Conservation (phyloP, 2,113 vertebrate genomes). For the Sylvilagus bachmani region DNA sequence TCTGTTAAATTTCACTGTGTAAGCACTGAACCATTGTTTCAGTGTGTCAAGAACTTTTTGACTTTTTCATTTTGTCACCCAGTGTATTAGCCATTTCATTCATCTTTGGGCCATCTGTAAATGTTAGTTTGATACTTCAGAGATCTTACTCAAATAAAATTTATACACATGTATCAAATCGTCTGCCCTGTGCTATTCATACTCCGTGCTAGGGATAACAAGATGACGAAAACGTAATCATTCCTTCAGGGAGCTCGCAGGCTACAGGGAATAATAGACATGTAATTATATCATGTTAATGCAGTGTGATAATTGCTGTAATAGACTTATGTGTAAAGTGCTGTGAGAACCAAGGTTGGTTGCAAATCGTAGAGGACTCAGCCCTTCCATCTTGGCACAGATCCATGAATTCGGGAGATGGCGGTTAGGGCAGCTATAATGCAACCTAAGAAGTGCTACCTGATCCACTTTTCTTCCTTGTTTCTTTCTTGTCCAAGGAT, state of each 20-base stretch:
- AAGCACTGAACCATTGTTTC: constrained; percentile 36
- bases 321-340: constrained; percentile 51
- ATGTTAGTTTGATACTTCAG: constrained; percentile 53
- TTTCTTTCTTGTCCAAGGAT: constrained; percentile 32
- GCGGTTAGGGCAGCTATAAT: constrained; percentile 15
- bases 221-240: constrained; percentile 13
- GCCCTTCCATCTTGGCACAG: constrained; percentile 27
- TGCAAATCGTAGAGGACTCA: constrained; percentile 2
- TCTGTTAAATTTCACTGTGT: constrained; percentile 56
- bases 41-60: constrained; percentile 47
- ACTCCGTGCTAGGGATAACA: neutral
- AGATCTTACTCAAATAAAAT: constrained; percentile 57
- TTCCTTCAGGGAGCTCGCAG: constrained; percentile 53
- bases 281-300: constrained; percentile 64
- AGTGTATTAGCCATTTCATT: constrained; percentile 24
- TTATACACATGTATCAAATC: constrained; percentile 14
- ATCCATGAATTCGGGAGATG: neutral
- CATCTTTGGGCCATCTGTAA: constrained; percentile 36
- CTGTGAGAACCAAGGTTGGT: constrained; percentile 49
- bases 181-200: constrained; percentile 7
- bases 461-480: neutral
- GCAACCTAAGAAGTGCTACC: neutral
- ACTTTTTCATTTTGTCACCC: constrained; percentile 59
- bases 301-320: constrained; percentile 61
- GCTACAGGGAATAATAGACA: constrained; percentile 44